Base-by-base conservation (phyloP, 2,113 vertebrate genomes). In the Athene cunicularia region DNA sequence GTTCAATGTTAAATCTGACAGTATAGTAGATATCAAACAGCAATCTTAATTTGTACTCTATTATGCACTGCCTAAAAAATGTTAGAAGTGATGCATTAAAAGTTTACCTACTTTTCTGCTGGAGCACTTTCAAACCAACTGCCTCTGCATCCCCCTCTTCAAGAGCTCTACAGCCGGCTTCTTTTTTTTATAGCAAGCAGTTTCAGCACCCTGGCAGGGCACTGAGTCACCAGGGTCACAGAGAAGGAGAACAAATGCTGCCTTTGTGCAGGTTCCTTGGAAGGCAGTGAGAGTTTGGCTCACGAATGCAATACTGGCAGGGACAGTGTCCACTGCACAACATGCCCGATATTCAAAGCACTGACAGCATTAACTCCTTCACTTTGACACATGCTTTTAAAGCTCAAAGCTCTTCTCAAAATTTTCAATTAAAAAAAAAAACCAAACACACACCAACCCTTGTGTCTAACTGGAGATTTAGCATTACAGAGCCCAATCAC, bases 181-280 rank as follows among this genome's bases (percentile, higher is more conserved):
- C 56, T 93, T 95, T 73, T 73, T 43, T 43, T 41, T 20, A 32
- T 27, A 55, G 85, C 67, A 59, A 87, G 86, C 6, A 2, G 62
- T 76, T 82, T 63, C 88, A 93, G 53, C 89, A 52, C 1, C 5
- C 58, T 80, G 81, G 88, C 95, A 60, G 6, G 76, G 79, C 95
- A 95, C 52, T 1, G 30, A 95, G 89, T 90, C 82, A 59, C 74
- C 4, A 2, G 72, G 86, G 90, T 64, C 95, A 96, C 12, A 3
- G 64, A 64, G 64, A 33, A 71, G 75, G 33, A 64, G 93, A 97
- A 98, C 97, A 98, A 97, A 86, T 3, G 2, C 80, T 43, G 91
- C 89, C 95, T 96, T 97, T 98, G 97, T 98, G 72, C 26, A 3
- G 32, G 49, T 33, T 56, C 39, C 83, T 35, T 12, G 63, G 95